Evolutionary conservation across 2,888 invertebrate genomes (phyloP).

Genomic region (Taenaris catops): DNA sequence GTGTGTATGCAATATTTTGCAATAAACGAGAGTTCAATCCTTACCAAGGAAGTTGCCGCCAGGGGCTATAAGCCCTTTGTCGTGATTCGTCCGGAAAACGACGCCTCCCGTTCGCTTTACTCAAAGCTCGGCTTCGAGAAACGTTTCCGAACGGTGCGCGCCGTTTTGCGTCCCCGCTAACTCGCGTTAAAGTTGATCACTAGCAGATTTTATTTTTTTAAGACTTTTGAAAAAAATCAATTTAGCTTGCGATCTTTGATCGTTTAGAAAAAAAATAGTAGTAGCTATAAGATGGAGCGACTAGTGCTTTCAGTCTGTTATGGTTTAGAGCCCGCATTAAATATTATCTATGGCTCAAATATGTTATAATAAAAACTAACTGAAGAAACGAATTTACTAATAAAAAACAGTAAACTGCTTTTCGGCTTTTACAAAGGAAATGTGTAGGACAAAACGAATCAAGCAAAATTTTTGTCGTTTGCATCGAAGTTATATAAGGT

Average conservation of each 20-base stretch:
- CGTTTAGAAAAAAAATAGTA: constrained; percentile 71
- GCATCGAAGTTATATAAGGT: too few relatives aligned
- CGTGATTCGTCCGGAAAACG: constrained; percentile 91
- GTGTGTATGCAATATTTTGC: too few relatives aligned
- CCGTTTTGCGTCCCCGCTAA: constrained; percentile 83
- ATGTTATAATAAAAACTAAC: too few relatives aligned
- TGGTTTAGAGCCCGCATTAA: too few relatives aligned
- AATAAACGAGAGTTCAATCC: too few relatives aligned
- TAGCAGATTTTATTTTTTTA: constrained; percentile 80
- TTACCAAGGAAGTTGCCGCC: constrained; percentile 83
- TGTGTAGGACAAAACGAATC: too few relatives aligned
- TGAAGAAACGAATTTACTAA: too few relatives aligned
- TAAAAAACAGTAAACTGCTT: too few relatives aligned
- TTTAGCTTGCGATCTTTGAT: constrained; percentile 77
- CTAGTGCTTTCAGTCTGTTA: constrained; percentile 67
- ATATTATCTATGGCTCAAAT: too few relatives aligned
- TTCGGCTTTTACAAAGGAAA: too few relatives aligned
- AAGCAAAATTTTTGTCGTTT: too few relatives aligned
- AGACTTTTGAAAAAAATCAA: constrained; percentile 73
- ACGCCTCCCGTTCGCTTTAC: constrained; percentile 91
- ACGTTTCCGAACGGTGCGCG: constrained; percentile 89
- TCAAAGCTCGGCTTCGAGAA: constrained; percentile 90
- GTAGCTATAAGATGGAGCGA: constrained; percentile 73
- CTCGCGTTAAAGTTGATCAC: constrained; percentile 52
- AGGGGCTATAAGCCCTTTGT: constrained; percentile 92